Evolutionary conservation across 2,113 vertebrate genomes (phyloP).

Genomic region (Brienomyrus longianalis): DNA sequence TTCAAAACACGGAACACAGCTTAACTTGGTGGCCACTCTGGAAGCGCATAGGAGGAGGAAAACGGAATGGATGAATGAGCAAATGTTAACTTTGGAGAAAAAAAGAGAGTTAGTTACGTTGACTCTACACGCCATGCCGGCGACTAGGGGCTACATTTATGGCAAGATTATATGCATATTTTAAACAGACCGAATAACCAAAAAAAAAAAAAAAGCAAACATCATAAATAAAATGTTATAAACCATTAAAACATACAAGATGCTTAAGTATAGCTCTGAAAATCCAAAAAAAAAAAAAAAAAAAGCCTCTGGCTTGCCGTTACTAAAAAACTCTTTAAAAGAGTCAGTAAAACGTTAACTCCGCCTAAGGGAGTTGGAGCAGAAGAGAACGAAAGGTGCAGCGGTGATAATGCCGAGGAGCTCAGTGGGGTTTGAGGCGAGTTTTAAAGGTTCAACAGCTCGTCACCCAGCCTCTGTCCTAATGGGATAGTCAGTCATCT

Average conservation of each 20-base stretch:
- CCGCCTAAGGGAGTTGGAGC: neutral
- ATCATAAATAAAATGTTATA: neutral
- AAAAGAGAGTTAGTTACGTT: neutral
- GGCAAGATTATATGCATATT: neutral
- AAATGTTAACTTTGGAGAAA: neutral
- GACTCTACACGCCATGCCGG: neutral
- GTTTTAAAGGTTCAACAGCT: neutral
- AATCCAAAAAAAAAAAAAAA: neutral
- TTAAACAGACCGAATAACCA: neutral
- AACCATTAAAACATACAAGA: neutral
- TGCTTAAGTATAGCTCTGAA: neutral
- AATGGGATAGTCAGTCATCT: neutral
- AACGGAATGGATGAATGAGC: neutral
- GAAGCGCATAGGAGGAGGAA: neutral
- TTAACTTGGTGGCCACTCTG: neutral
- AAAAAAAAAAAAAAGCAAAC: neutral
- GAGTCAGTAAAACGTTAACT: neutral
- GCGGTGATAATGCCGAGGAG: neutral
- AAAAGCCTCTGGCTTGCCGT: neutral
- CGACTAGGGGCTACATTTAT: neutral
- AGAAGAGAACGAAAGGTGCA: neutral
- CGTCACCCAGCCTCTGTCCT: neutral
- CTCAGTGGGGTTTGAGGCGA: neutral
- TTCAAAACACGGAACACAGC: neutral
- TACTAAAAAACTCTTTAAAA: neutral